Percentiles rank a stretch among this genome's conserved stretches.
Evolutionary conservation across 2,113 vertebrate species (phyloP).

Genomic region (Bufo gargarizans): DNA sequence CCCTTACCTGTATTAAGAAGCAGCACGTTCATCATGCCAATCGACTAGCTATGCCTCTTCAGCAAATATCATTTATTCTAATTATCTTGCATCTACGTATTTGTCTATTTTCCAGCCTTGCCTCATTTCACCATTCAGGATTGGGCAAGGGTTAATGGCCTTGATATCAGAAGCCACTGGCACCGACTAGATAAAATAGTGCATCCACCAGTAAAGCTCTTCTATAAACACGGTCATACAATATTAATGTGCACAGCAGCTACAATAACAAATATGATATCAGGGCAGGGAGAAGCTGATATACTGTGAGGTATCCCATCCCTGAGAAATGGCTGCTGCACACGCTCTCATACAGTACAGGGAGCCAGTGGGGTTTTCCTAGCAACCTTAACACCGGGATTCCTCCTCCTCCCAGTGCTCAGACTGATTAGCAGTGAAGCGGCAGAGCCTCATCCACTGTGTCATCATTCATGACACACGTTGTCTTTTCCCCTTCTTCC

Average conservation of each 20-base stretch:
- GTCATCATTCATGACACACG: constrained; percentile 29
- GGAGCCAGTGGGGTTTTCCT: constrained; percentile 44
- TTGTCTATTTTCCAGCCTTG: background rate
- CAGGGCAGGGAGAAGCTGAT: background rate
- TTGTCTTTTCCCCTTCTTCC: constrained; percentile 22
- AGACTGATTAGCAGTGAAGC: constrained; percentile 18
- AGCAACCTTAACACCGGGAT: constrained; percentile 45
- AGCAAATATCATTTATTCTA: background rate
- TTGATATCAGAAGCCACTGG: background rate
- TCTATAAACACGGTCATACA: constrained; percentile 43
- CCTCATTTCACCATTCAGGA: background rate
- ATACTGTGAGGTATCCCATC: constrained; percentile 10
- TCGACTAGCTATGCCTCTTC: background rate
- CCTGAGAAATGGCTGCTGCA: constrained; percentile 42
- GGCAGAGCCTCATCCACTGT: constrained; percentile 23
- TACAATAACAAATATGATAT: constrained; percentile 51
- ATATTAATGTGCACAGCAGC: constrained; percentile 47
- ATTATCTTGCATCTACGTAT: background rate
- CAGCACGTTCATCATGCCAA: too few species aligned
- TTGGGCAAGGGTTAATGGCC: constrained; percentile 2
- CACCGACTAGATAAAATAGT: constrained; percentile 25
- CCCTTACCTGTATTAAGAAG: too few species aligned
- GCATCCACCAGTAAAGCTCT: constrained; percentile 24
- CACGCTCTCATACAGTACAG: constrained; percentile 13
- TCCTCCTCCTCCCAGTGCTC: constrained; percentile 34